phyloP scores from a whole-genome alignment of 2,888 invertebrate genomes.

The Synergus laeviventris region DNA sequence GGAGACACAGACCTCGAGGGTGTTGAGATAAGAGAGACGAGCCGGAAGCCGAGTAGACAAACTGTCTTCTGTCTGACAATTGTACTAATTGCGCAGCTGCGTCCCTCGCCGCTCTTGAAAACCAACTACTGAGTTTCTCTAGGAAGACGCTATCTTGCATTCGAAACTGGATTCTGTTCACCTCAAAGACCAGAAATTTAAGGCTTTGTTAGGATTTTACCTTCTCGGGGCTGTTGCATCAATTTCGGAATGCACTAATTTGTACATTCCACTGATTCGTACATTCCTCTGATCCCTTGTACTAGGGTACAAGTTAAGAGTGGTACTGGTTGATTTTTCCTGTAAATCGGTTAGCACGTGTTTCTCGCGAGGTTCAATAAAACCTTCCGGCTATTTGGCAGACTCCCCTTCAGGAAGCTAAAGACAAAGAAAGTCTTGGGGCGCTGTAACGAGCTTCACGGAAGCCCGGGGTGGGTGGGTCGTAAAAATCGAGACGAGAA shows the following conservation, averaged over 20 bases:
- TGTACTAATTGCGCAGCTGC: slow-evolving; percentile 66
- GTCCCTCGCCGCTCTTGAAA: slow-evolving; percentile 50
- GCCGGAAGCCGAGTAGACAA: slow-evolving; percentile 52
- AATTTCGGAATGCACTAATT: too few species aligned
- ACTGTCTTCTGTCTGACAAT: slow-evolving; percentile 63
- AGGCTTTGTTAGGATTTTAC: background rate
- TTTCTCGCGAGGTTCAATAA: slow-evolving; percentile 34
- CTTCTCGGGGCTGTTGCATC: too few species aligned
- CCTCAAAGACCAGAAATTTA: slow-evolving; percentile 13
- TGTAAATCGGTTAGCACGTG: slow-evolving; percentile 37
- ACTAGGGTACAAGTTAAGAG: background rate
- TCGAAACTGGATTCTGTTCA: background rate
- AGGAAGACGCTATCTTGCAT: background rate
- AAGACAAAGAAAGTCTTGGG: slow-evolving; percentile 31
- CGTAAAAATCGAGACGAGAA: slow-evolving; percentile 50
- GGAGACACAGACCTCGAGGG: slow-evolving; percentile 53
- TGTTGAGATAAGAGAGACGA: slow-evolving; percentile 61
- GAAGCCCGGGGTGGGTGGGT: slow-evolving; percentile 42
- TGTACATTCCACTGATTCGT: background rate
- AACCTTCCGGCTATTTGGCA: slow-evolving; percentile 26
- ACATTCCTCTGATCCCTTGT: background rate
- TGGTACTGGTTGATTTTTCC: background rate
- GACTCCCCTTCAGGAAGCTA: background rate
- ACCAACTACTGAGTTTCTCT: slow-evolving; percentile 29
- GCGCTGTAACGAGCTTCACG: slow-evolving; percentile 46